phyloP scores from a whole-genome alignment of 37 sponge, comb jelly and placozoan genomes.

The Axinella damicornis region DNA sequence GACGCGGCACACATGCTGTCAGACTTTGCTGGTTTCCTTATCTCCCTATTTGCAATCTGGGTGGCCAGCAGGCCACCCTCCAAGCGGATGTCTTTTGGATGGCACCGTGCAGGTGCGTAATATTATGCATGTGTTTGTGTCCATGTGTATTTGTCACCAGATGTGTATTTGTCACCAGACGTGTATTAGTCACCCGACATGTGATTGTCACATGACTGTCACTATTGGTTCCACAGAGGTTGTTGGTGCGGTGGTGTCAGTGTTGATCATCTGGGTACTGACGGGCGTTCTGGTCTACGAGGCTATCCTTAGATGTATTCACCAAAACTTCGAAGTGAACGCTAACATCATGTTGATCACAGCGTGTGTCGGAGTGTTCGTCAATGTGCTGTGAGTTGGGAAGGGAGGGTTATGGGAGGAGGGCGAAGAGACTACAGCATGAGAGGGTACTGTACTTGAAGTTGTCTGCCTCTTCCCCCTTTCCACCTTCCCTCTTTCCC shows the following conservation, averaged over 20 bases:
- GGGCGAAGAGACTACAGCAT: no score
- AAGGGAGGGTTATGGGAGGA: neutral
- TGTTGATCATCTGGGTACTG: conserved; percentile 96
- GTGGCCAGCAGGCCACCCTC: conserved; percentile 84
- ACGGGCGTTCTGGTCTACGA: conserved; percentile 96
- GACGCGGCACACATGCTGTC: conserved; percentile 99
- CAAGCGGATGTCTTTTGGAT: conserved; percentile 96
- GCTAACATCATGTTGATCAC: conserved; percentile 97
- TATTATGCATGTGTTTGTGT: neutral
- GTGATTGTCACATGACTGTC: no score
- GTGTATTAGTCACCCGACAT: no score
- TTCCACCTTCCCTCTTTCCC: conserved; percentile 12
- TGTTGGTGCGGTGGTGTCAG: conserved; percentile 92
- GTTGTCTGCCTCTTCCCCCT: conserved; percentile 3
- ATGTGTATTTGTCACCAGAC: no score
- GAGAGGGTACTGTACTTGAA: no score
- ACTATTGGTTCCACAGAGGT: conserved; percentile 71
- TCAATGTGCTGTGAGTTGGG: conserved; percentile 93
- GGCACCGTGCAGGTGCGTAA: conserved; percentile 90
- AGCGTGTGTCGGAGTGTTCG: conserved; percentile 86
- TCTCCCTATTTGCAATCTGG: conserved; percentile 97
- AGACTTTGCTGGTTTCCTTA: conserved; percentile 96
- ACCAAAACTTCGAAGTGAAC: conserved; percentile 73
- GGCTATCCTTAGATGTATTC: conserved; percentile 79
- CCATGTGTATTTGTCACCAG: neutral